phyloP scores from a whole-genome alignment of 2,888 invertebrate species.

The Mythimna pallens region DNA sequence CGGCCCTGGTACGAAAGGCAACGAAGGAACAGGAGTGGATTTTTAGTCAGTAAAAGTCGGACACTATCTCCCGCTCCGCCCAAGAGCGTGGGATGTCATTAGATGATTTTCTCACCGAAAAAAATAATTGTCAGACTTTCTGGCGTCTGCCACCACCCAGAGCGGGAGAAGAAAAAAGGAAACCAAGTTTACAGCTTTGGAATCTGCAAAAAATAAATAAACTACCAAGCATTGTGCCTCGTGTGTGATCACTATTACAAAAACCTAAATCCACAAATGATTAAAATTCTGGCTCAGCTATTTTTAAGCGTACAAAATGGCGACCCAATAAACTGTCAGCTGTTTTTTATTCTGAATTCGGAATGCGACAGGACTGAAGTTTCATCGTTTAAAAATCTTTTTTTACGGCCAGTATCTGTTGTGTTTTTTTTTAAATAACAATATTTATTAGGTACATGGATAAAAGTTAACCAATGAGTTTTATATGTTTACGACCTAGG shows the following conservation, averaged over 20 bases:
- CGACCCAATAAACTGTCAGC: constrained; percentile 33
- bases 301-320: constrained; percentile 37
- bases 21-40: too few species aligned
- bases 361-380: constrained; percentile 30
- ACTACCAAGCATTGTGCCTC: neutral
- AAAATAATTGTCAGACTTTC: too few species aligned
- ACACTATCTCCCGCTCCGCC: too few species aligned
- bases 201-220: neutral
- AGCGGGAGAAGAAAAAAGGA: too few species aligned
- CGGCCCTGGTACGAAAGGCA: too few species aligned
- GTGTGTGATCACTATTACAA: constrained; percentile 6
- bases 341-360: constrained; percentile 50
- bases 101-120: too few species aligned
- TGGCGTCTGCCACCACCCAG: too few species aligned
- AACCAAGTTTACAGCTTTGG: neutral
- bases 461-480: constrained; percentile 10
- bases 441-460: constrained; percentile 26
- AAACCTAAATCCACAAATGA: constrained; percentile 5
- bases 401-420: constrained; percentile 42
- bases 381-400: constrained; percentile 43
- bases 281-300: constrained; percentile 14
- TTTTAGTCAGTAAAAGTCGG: too few species aligned
- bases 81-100: too few species aligned
- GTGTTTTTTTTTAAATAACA: constrained; percentile 17
- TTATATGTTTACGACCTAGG: constrained; percentile 14